Evolutionary conservation across 2,797 vertebrate species (phyloP).

Genomic region (Rhabdomys pumilio): DNA sequence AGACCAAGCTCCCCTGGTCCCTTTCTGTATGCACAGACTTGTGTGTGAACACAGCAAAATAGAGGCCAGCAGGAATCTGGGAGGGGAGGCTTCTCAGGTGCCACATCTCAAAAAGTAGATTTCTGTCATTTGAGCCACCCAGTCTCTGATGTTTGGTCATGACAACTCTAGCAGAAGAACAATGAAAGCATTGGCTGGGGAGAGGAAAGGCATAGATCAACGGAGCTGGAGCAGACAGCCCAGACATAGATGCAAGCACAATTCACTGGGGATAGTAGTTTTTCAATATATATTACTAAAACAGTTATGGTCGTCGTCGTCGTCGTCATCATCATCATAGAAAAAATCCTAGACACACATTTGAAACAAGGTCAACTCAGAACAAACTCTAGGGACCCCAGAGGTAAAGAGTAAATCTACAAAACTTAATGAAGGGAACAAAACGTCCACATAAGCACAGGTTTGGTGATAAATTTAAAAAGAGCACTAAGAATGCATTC

Average conservation of each 20-base stretch:
- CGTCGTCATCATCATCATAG: background rate
- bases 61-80: background rate
- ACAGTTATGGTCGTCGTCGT: too few species aligned
- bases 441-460: background rate
- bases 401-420: background rate
- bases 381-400: background rate
- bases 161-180: background rate
- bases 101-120: background rate
- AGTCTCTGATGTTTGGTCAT: background rate
- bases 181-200: background rate
- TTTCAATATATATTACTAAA: background rate
- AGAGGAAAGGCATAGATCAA: background rate
- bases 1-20: background rate
- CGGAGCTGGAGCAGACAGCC: background rate
- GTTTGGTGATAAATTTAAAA: background rate
- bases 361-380: background rate
- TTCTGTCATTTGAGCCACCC: background rate
- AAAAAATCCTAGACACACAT: background rate
- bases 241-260: background rate
- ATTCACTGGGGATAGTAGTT: background rate
- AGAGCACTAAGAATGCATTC: background rate
- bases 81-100: background rate
- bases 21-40: background rate
- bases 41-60: background rate
- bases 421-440: background rate